Base-by-base conservation (phyloP, 2,888 invertebrate species). In the Tridacna gigas region DNA sequence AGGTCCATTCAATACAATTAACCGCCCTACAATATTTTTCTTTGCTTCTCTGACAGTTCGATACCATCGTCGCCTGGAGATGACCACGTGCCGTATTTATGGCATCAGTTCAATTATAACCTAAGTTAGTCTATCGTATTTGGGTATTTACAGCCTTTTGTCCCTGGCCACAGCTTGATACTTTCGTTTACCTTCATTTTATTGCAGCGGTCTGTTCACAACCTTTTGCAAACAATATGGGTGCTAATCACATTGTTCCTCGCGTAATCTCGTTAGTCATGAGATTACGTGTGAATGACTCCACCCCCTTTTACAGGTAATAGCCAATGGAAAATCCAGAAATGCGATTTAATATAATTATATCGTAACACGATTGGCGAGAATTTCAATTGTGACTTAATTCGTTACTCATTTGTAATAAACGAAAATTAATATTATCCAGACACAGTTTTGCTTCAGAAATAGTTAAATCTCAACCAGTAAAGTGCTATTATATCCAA, bases 221-320 rank as follows among this genome's bases (percentile, higher is more conserved):
- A 60, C 28, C 74, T 20, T 79, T 26, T 69, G 81, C 79, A 81
- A 84, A 84, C 77, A 81, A 84, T 78, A 77, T 45, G 51, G 84
- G 83, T 74, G 83, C 51, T 83, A 83, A 83, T 83, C 77, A 74
- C 74, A 83, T 83, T 74, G 83, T 80, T 80, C 74, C 74, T n/a
- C 71, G 73, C 25, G 61, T 79, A 80, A 83, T 83, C 83, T 80
- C 63, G 77, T 83, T 79, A 80, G 22, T 45, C 65, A 60, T 48
- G 80, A 69, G 79, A 79, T 76, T 81, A 79, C 61, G 77, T 73
- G 73, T 61, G 75, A 80, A 11, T 28, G 56, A 81, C 69, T 56
- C 77, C 79, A 79, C 83, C 79, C 81, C 80, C 48, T 66, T 71
- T 45, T 26, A 71, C 69, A 69, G 71, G 73, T 66, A 65, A 66